These are phyloP conservation scores for Charadrius vociferus DNA, from an alignment of 2,113 vertebrate genomes.

Conservation along the genomic window DNA sequence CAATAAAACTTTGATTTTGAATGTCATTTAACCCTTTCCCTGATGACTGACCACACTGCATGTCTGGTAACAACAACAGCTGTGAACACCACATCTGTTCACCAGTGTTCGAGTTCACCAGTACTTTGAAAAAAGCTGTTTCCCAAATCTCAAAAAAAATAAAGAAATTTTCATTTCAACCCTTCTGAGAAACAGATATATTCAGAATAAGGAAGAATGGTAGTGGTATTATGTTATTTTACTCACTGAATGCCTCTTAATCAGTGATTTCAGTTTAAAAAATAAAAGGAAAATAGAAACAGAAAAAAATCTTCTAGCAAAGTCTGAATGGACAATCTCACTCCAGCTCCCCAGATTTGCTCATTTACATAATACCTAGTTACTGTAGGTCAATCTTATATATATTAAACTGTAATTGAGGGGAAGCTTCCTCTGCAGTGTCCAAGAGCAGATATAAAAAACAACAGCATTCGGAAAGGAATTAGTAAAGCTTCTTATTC, in stretches of 20 bases:
- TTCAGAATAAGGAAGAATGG: neutral
- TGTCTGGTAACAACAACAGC: neutral
- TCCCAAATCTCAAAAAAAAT: neutral
- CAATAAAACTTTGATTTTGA: neutral
- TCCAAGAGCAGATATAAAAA: neutral
- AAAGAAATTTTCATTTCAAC: neutral
- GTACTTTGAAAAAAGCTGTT: neutral
- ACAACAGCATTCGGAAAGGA: neutral
- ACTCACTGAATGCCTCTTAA: neutral
- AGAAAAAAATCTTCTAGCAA: neutral
- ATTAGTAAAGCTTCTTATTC: neutral
- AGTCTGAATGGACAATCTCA: neutral
- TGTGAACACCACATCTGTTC: neutral
- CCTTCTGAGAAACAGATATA: neutral
- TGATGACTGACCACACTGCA: neutral
- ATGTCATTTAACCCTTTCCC: slow-evolving; percentile 22
- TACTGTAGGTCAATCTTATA: neutral
- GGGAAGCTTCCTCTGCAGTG: neutral
- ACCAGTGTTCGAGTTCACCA: neutral
- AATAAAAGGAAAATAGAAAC: neutral
- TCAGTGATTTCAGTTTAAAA: neutral
- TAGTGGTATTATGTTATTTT: neutral
- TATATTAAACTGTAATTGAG: neutral
- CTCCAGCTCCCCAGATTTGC: neutral
- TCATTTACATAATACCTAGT: neutral